Base-by-base conservation (phyloP, 2,797 vertebrate genomes). In the Gambelia wislizenii region DNA sequence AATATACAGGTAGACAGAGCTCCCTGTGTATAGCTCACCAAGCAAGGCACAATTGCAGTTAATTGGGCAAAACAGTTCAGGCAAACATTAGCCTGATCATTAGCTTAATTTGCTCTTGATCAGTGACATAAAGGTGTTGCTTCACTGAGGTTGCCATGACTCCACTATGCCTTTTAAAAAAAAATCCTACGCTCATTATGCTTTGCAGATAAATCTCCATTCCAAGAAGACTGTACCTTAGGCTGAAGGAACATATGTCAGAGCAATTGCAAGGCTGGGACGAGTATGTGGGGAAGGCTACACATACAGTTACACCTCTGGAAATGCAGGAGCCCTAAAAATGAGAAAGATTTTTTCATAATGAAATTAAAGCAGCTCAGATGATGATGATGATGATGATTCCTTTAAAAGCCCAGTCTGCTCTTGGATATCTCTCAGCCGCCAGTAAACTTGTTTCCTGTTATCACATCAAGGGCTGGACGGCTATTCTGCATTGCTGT, bases 321-420 rank as follows among this genome's bases (percentile, higher is more conserved):
- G 54, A 56, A 84, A 81, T 67, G 54, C 36, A 36, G 44, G 42
- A 90, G n/a, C 67, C 44, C 22, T 84, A 36, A 84, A 87, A 80
- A 87, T 64, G 36, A 87, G 64, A 84, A 30, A 5, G 44, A 67
- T 49, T 70, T 80, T 54, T 90, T 59, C 42, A 74, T 87, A 84
- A 75, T 84, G n/a, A 74, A 64, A 87, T 90, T 67, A 80, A 54
- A 81, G 42, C 14, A 59, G 49, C 64, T 85, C 39, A 59, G 59
- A 59, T 67, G 16, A 74, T 25, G 59, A 75, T 27, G 39, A 33
- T 7, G 33, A 20, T 2, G 49, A 44, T 4, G 2, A 59, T 20
- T 52, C 42, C 75, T 89, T 79, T 70, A 59, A 70, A 89, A 52
- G 16, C 14, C 33, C 39, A 79, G 10, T 27, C 25, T 74, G 69